Evolutionary conservation across 2,888 invertebrate species (phyloP).

Genomic region (Orthonychiurus folsomi): DNA sequence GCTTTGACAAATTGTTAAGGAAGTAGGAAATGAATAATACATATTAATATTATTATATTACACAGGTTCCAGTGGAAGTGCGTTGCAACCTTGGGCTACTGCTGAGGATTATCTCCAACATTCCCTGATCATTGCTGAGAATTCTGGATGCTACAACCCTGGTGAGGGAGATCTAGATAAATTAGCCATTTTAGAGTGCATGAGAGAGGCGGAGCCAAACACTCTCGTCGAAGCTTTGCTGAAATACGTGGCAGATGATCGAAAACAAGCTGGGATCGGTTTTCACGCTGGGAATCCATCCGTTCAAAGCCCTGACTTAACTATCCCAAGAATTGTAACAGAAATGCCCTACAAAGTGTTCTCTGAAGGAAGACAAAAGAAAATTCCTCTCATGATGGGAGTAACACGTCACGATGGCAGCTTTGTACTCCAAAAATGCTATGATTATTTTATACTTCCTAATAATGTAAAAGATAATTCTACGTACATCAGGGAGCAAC

Average conservation of each 20-base stretch:
- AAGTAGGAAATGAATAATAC: too few relatives aligned
- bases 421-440: neutral
- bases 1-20: too few relatives aligned
- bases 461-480: constrained; percentile 2
- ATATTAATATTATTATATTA: too few relatives aligned
- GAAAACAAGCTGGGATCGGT: constrained; percentile 25
- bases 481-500: constrained; percentile 11
- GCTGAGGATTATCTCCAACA: constrained; percentile 1
- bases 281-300: constrained; percentile 28
- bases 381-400: constrained; percentile 38
- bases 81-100: constrained; percentile 25
- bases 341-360: constrained; percentile 26
- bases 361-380: constrained; percentile 24
- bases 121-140: constrained; percentile 17
- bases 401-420: constrained; percentile 38
- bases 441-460: neutral
- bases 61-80: constrained; percentile 15
- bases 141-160: constrained; percentile 19
- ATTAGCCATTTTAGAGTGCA: constrained; percentile 15
- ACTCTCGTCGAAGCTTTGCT: constrained; percentile 14
- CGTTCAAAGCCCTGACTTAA: constrained; percentile 18
- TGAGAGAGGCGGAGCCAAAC: constrained; percentile 11
- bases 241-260: constrained; percentile 23
- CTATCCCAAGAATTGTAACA: constrained; percentile 21
- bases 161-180: neutral